These are phyloP conservation scores for Halocynthia roretzi DNA, from an alignment of 23 tunicate species.

Conservation along the genomic window DNA sequence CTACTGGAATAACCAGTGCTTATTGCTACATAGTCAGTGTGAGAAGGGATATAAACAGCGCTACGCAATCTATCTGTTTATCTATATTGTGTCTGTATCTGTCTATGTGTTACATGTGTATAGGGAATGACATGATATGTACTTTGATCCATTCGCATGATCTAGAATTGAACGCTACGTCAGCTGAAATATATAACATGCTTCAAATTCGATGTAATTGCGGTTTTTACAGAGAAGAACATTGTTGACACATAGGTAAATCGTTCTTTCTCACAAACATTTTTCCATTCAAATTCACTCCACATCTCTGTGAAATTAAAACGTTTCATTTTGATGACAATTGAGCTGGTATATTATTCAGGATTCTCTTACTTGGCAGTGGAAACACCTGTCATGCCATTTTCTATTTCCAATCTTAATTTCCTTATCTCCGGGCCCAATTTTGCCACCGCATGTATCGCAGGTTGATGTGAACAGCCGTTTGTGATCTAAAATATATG, in stretches of 20 bases:
- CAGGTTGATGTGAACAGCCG: slow-evolving; percentile 5
- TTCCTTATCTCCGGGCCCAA: slow-evolving; percentile 72
- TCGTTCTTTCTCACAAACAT: slow-evolving; percentile 51
- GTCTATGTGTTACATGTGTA: too few species aligned
- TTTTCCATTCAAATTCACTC: slow-evolving; percentile 52
- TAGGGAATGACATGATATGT: too few species aligned
- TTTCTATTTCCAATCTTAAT: slow-evolving; percentile 36
- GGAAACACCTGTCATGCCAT: slow-evolving; percentile 82
- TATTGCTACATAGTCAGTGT: too few species aligned
- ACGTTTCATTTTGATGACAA: neutral
- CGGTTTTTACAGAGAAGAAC: slow-evolving; percentile 2
- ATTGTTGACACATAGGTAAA: slow-evolving; percentile 53
- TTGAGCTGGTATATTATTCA: neutral
- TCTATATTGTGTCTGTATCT: too few species aligned
- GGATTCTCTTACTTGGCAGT: slow-evolving; percentile 40
- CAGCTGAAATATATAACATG: too few species aligned
- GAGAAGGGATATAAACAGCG: too few species aligned
- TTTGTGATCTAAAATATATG: slow-evolving; percentile 9
- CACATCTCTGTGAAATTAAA: slow-evolving; percentile 49
- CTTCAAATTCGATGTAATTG: too few species aligned
- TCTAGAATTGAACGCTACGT: too few species aligned
- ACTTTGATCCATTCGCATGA: too few species aligned
- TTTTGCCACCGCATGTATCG: slow-evolving; percentile 21
- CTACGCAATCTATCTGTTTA: too few species aligned
- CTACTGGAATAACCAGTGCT: too few species aligned